Conservation (phyloP, 1,140 invertebrate genomes). For the Drosophila virilis region DNA sequence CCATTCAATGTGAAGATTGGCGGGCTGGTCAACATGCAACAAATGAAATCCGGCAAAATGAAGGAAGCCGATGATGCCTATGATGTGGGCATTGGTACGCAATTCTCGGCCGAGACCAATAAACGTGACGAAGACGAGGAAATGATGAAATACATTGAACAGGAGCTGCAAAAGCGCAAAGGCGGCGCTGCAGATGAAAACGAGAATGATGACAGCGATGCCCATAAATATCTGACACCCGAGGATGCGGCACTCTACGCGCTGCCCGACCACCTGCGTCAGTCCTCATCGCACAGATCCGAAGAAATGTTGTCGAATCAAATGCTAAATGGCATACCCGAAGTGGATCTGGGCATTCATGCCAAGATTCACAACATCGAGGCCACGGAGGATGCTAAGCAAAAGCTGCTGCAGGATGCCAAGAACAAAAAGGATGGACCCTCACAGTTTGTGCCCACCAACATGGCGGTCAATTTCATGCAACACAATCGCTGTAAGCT, state of each 20-base stretch:
- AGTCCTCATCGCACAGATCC: constrained; percentile 91
- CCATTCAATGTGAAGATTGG: constrained; percentile 93
- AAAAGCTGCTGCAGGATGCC: constrained; percentile 94
- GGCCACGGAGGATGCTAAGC: constrained; percentile 98
- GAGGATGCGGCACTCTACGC: constrained; percentile 94
- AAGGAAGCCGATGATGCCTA: constrained; percentile 91
- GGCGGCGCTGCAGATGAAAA: constrained; percentile 85
- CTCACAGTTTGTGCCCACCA: constrained; percentile 98
- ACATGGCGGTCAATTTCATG: constrained; percentile 99
- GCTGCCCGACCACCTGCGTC: constrained; percentile 93
- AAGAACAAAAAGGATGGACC: constrained; percentile 97
- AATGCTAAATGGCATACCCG: constrained; percentile 99
- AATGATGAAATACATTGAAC: constrained; percentile 99
- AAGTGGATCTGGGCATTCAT: constrained; percentile 99
- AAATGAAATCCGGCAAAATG: constrained; percentile 91
- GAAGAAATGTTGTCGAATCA: constrained; percentile 99
- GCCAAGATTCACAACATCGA: constrained; percentile 99
- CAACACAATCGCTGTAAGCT: constrained; percentile 96
- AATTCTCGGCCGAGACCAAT: constrained; percentile 99
- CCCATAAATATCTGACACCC: constrained; percentile 90
- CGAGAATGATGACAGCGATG: constrained; percentile 63
- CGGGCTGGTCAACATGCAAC: constrained; percentile 96
- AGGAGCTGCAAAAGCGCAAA: constrained; percentile 94
- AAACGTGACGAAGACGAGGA: constrained; percentile 99
- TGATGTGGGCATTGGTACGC: constrained; percentile 96